phyloP scores from a whole-genome alignment of 53 echinoderm and acorn worm genomes.

The Pentamera pediparva region DNA sequence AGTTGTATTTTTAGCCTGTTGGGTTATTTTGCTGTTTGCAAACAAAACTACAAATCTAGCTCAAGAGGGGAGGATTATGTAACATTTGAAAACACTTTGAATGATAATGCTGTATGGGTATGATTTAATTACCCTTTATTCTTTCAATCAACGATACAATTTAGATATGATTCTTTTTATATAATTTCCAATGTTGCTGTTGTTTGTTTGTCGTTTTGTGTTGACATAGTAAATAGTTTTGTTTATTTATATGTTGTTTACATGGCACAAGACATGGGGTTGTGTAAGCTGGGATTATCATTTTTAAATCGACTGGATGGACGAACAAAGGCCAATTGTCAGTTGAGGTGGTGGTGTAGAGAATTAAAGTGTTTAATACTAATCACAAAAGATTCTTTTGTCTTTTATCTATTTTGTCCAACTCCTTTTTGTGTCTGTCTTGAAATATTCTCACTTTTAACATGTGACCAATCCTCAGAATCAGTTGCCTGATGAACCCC shows the following conservation, averaged over 20 bases:
- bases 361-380: conserved; percentile 28
- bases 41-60: no score
- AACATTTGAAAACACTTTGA: no score
- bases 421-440: background rate
- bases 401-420: background rate
- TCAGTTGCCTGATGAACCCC: no score
- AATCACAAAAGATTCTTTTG: background rate
- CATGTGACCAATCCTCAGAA: no score
- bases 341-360: conserved; percentile 34
- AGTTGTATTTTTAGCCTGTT: no score
- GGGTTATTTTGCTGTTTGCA: no score
- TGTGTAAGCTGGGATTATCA: conserved; percentile 11
- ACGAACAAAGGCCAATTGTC: conserved; percentile 32
- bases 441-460: no score
- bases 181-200: conserved; percentile 8
- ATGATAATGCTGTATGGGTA: no score
- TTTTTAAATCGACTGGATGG: background rate
- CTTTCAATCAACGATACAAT: conserved; percentile 11
- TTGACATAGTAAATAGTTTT: conserved; percentile 17
- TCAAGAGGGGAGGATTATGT: no score
- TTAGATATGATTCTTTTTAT: conserved; percentile 14
- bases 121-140: conserved; percentile 20
- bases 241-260: no score
- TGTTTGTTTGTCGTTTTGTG: conserved; percentile 2
- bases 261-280: no score